Evolutionary conservation across 92 coral and sea anemone species (phyloP), one percentile per base, ranked within the genome.

Genomic region (Epizoanthus rinbou): DNA sequence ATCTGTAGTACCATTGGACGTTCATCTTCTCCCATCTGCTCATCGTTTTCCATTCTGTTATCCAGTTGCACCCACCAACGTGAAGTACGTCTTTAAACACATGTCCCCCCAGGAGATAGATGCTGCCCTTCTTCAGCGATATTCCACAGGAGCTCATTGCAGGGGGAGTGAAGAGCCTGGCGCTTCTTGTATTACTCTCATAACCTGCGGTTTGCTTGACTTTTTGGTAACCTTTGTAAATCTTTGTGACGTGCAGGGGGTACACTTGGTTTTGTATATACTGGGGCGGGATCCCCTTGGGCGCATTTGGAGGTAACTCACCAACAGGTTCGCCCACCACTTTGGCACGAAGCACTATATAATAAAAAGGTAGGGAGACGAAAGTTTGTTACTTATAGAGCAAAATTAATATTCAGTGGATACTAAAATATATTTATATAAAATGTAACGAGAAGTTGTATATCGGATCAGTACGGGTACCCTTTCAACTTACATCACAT

Each of bases 271-370:
- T 41, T 47, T 45, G 45, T 4, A n/a, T 24, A 41, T 31, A 67
- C 21, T 28, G 5, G 3, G 73, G 23, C 4, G 11, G 21, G 16
- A 28, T 15, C 3, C 3, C 41, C 18, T 33, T 8, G 21, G 73
- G 69, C 25, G 71, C 57, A 15, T 43, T 78, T 4, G 82, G 58
- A 43, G 64, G 70, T 41, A 39, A 10, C 14, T 62, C 71, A 0
- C 45, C 54, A 39, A 15, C 15, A 14, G 82, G 82, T 8, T 28
- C 70, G 63, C 39, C 57, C 5, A 41, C 41, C 24, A 78, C 41
- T 62, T 41, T 78, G 23, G 82, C 82, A 39, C 18, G 82, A 6
- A 78, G 82, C 69, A 78, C 82, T 78, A 21, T 28, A 67, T 25
- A 33, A 64, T 64, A 23, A 64, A 17, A 10, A 25, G 4, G 13